phyloP scores from a whole-genome alignment of 2,888 invertebrate species.

The Eristalis arbustorum region DNA sequence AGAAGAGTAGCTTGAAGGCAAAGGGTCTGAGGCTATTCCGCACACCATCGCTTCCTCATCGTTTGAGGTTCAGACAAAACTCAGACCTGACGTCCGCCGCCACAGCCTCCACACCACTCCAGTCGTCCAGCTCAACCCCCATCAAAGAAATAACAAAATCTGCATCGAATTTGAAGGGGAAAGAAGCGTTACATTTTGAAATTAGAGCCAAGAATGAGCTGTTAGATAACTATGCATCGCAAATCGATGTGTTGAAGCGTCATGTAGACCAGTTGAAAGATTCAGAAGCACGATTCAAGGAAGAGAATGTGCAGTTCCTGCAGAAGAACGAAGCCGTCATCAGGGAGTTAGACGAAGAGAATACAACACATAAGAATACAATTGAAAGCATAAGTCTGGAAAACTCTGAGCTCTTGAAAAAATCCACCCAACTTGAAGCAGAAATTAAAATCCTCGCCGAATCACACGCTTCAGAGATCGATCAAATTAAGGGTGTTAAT shows the following conservation, averaged over 20 bases:
- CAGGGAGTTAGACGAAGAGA: slow-evolving; percentile 75
- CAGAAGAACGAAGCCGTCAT: slow-evolving; percentile 76
- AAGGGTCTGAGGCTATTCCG: slow-evolving; percentile 78
- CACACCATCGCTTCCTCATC: slow-evolving; percentile 79
- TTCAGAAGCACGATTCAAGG: slow-evolving; percentile 75
- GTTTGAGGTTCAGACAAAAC: slow-evolving; percentile 77
- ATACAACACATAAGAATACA: slow-evolving; percentile 74
- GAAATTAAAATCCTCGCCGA: slow-evolving; percentile 73
- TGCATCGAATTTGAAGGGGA: slow-evolving; percentile 80
- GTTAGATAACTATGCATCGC: slow-evolving; percentile 81
- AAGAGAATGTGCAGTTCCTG: slow-evolving; percentile 73
- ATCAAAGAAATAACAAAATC: slow-evolving; percentile 79
- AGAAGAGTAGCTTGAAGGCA: slow-evolving; percentile 74
- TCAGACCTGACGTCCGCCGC: slow-evolving; percentile 74
- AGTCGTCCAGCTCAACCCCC: slow-evolving; percentile 77
- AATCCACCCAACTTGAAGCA: slow-evolving; percentile 72
- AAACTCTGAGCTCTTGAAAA: slow-evolving; percentile 72
- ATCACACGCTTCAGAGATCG: slow-evolving; percentile 74
- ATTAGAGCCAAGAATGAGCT: slow-evolving; percentile 82
- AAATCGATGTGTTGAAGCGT: slow-evolving; percentile 81
- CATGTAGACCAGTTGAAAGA: slow-evolving; percentile 79
- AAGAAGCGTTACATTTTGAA: slow-evolving; percentile 81
- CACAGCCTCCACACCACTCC: slow-evolving; percentile 75
- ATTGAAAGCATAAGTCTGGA: slow-evolving; percentile 74
- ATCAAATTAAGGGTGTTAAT: slow-evolving; percentile 60